These are phyloP conservation scores for Prenolepis imparis DNA, from an alignment of 2,888 invertebrate species.

Conservation along the genomic window DNA sequence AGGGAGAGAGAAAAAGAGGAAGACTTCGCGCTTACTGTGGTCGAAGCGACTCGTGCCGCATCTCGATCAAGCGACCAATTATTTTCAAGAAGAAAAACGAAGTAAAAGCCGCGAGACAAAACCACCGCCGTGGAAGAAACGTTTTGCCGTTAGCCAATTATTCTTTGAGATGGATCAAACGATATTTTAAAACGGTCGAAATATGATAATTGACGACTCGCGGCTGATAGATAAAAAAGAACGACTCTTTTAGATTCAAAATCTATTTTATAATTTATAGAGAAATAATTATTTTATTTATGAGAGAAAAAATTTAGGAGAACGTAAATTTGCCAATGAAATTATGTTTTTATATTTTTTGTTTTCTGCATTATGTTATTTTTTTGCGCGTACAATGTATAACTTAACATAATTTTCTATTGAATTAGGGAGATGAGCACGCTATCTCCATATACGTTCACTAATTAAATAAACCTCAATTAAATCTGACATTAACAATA, in stretches of 20 bases:
- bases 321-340: slow-evolving; percentile 1
- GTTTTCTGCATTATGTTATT: not conserved
- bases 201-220: slow-evolving; percentile 40
- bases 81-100: slow-evolving; percentile 65
- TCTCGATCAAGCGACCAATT: slow-evolving; percentile 66
- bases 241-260: not conserved
- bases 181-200: slow-evolving; percentile 30
- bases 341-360: not conserved
- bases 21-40: not conserved
- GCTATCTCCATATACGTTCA: not conserved
- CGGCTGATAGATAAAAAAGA: slow-evolving; percentile 39
- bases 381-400: not conserved
- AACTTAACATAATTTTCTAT: not conserved
- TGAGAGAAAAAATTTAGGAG: not conserved
- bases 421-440: not conserved
- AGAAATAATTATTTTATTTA: not conserved
- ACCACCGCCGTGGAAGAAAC: not conserved
- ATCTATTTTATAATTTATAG: not conserved
- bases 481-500: not conserved
- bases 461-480: not conserved
- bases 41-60: slow-evolving; percentile 46
- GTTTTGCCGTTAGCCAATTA: slow-evolving; percentile 59
- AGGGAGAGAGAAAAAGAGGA: not conserved
- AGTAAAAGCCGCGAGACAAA: slow-evolving; percentile 35
- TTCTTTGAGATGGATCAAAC: slow-evolving; percentile 43